Base-by-base conservation (phyloP, 2,797 vertebrate genomes). In the Galagoides demidoff region DNA sequence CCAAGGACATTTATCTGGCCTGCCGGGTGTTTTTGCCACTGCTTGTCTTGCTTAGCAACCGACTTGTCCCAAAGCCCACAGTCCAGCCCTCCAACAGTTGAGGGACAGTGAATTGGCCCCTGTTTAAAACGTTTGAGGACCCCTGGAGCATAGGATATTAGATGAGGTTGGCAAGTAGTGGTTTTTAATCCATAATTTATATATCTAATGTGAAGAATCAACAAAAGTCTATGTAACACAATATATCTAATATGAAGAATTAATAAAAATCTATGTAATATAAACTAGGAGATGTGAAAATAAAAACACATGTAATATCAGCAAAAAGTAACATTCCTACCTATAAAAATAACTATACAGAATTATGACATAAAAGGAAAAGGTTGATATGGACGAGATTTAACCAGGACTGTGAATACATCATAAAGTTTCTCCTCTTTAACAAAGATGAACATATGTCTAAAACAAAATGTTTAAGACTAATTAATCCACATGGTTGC, bases 291-390 rank as follows among this genome's bases (percentile, higher is more conserved):
- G 52, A 25, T 73, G 39, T 82, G 27, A 61, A 52, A 8, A 29
- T 68, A 57, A 95, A 86, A 90, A 57, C 8, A 59, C 43, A 86
- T 74, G 86, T 68, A 79, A 43, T 85, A 57, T 71, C 64, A 70
- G 2, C 39, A 83, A 68, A 79, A 59, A 49, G 13, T 66, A 73
- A 85, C 43, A 22, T 83, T 8, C 3, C 19, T 19, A 17, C 1
- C 13, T 9, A 17, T 79, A 22, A 71, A 84, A 45, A 5, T 43
- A 84, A 64, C 43, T 89, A 29, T 25, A 37, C 23, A 55, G 29
- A 89, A 85, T 49, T 68, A 76, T 55, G 52, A 34, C 27, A 74
- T 45, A 89, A 74, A 84, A 57, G 78, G 1, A 78, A 64, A 81
- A 61, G n/a, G 25, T 63, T 81, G 23, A 59, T 43, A 63, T 55